phyloP scores from a whole-genome alignment of 2,113 vertebrate species.

The Tapirus terrestris region DNA sequence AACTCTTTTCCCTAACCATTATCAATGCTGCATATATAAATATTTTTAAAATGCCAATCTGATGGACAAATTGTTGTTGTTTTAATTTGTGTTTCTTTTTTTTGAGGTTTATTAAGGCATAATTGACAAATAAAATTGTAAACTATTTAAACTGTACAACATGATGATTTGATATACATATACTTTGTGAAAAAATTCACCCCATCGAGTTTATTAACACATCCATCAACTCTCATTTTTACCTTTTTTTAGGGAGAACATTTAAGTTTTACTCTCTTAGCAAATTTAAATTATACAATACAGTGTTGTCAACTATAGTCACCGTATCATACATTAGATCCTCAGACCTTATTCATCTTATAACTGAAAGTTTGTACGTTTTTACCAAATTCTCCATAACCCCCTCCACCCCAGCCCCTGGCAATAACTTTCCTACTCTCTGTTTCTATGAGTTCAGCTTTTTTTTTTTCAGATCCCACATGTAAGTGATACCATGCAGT shows the following conservation, averaged over 20 bases:
- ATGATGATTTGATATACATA: neutral
- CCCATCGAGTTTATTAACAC: neutral
- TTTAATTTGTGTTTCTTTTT: neutral
- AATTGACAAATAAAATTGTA: neutral
- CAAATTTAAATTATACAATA: neutral
- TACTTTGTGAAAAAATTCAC: too few species aligned
- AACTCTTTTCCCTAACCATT: neutral
- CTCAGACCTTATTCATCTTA: neutral
- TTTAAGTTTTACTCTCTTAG: neutral
- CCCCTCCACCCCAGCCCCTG: neutral
- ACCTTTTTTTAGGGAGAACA: neutral
- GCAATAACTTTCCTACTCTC: too few species aligned
- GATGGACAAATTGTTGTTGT: neutral
- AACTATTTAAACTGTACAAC: neutral
- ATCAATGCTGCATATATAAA: neutral
- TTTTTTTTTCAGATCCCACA: neutral
- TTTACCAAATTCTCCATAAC: neutral
- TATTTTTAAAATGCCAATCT: neutral
- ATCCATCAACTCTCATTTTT: too few species aligned
- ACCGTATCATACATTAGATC: neutral
- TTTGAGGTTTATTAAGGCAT: neutral
- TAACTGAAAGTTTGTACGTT: neutral
- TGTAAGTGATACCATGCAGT: neutral
- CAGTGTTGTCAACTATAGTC: too few species aligned
- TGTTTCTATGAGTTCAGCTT: neutral